Conservation (phyloP, 2,888 invertebrate genomes). For the Mycalesis mineus region DNA sequence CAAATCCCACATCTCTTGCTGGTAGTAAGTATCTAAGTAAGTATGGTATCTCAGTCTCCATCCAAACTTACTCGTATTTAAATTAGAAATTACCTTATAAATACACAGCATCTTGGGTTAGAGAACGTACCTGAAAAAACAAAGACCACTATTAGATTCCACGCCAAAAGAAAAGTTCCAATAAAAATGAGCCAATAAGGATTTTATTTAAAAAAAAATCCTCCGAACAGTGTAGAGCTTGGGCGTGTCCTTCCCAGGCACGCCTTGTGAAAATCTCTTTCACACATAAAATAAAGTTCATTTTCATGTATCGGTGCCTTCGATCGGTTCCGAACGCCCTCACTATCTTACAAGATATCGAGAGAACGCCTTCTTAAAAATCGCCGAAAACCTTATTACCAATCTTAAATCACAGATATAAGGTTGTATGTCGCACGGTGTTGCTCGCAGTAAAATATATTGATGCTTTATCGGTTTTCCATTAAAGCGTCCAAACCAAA, state of each 20-base stretch:
- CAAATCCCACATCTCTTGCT: too few species aligned
- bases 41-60: too few species aligned
- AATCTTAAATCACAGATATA: slow-evolving; percentile 45
- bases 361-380: slow-evolving; percentile 75
- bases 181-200: slow-evolving; percentile 52
- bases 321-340: slow-evolving; percentile 75
- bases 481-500: slow-evolving; percentile 51
- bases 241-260: slow-evolving; percentile 67
- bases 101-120: slow-evolving; percentile 22
- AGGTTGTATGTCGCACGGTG: slow-evolving; percentile 44
- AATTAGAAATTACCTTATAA: slow-evolving; percentile 21
- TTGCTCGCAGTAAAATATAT: slow-evolving; percentile 65
- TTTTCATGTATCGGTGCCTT: slow-evolving; percentile 68
- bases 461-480: slow-evolving; percentile 78
- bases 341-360: slow-evolving; percentile 77
- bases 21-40: too few species aligned
- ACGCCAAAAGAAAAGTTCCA: slow-evolving; percentile 4
- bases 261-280: slow-evolving; percentile 64
- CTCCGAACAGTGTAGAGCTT: slow-evolving; percentile 49
- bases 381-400: slow-evolving; percentile 37
- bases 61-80: too few species aligned
- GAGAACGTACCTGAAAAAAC: slow-evolving; percentile 27
- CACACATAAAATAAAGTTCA: slow-evolving; percentile 63
- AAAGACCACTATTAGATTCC: slow-evolving; percentile 18
- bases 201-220: slow-evolving; percentile 50